Evolutionary conservation across 2,113 vertebrate species (phyloP), one percentile per base, ranked within the genome.

Genomic region (Sapajus apella): DNA sequence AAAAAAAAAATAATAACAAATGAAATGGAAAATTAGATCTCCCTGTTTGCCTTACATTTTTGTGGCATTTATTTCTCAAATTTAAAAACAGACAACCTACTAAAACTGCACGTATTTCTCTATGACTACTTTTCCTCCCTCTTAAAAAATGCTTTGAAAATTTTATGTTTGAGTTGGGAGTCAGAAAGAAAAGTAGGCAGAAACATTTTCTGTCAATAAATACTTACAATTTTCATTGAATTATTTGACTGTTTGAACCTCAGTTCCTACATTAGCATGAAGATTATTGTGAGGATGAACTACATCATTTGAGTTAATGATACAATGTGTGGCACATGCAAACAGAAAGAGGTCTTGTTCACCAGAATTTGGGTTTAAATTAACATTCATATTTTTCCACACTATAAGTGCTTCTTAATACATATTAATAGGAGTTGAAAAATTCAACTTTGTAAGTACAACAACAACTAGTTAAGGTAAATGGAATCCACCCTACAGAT

Each of bases 1-100:
- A 75, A 61, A 43, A 83, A 87, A 94, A 79, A 87, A 94, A 79
- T 52, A 91, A 81, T 61, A 21, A 52, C 40, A 94, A 89, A n/a
- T 81, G 45, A 95, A 90, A 70, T 77, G 45, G 37, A 90, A 95
- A 94, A 13, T 25, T 76, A 61, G 2, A 58, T 37, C 37, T 94
- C 82, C 18, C 5, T 75, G 30, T 85, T 68, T 92, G 7, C 45
- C 45, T 64, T 91, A 40, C 35, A 25, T 58, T 84, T 93, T 87
- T 25, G 2, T n/a, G 30, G 35, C 5, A 40, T 35, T 64, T 95
- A 82, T 66, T 64, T 0, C 17, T 68, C 37, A 82, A 82, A 89
- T 76, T 52, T 55, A 30, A 83, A 76, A 91, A n/a, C 32, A 66
- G 25, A 72, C 4, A 61, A 23, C 77, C 82, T n/a, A n/a, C 84